Evolutionary conservation across 2,797 vertebrate species (phyloP), one percentile per base, ranked within the genome.

Genomic region (Schizopygopsis pylzovi): DNA sequence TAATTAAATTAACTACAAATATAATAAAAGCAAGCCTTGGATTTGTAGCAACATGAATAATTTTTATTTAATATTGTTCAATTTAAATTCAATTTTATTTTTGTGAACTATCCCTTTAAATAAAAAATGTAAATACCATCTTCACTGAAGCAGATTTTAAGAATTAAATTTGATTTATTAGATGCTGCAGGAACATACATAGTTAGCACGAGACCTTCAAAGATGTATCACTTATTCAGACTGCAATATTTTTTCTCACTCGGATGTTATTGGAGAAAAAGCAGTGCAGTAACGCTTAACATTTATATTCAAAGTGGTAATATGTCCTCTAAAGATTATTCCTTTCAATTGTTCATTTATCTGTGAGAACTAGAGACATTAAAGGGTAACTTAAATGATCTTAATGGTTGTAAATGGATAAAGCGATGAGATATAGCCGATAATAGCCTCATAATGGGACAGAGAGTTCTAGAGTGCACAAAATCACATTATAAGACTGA

Each of bases 401-500:
- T 41, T 61, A 72, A 85, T 79, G 65, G 28, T n/a, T 61, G n/a
- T 85, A 85, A 85, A 85, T 71, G 65, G 18, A 47, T 61, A 43
- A 71, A 71, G 59, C 10, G 12, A 78, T 78, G 49, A 84, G n/a
- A 56, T 28, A 68, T 25, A 22, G 18, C 16, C 6, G 33, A 25
- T 70, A 67, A 84, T 68, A 68, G 56, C 11, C 52, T 72, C 59
- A 28, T 45, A 70, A 47, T 75, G 79, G 75, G 75, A 70, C 90
- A 87, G 88, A 65, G 90, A 90, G 91, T 89, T 92, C 73, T 84
- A 87, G 88, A 92, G 89, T 91, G 91, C 91, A 92, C 88, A 92
- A 86, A 92, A 90, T 89, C 90, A 88, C 89, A 93, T 90, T 91
- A 91, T 82, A 85, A 90, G 59, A 84, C 86, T 80, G 79, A 82